A percentile compares a stretch with the other conserved stretches of the same genome.
These are phyloP conservation scores for Hydra vulgaris DNA, from an alignment of 30 jellyfish, hydroid and myxozoan genomes.

Conservation along the genomic window DNA sequence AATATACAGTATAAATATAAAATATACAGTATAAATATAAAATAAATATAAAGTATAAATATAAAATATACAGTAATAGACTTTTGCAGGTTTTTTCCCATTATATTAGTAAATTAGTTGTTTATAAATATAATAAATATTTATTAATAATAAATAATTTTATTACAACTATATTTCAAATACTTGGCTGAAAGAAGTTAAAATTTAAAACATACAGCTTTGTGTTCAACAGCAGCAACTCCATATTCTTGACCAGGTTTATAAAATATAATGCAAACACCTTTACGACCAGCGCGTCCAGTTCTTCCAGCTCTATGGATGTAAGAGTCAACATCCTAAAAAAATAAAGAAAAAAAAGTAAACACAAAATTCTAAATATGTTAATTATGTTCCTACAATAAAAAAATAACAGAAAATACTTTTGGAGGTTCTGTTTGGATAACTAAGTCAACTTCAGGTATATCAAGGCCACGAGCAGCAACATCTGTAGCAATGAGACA, in stretches of 20 bases:
- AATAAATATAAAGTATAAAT: no score
- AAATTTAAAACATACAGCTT: conserved; percentile 38
- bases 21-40: no score
- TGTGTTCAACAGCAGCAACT: conserved; percentile 66
- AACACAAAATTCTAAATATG: neutral
- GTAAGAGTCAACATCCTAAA: conserved; percentile 82
- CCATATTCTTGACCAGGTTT: conserved; percentile 73
- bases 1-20: no score
- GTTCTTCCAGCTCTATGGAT: conserved; percentile 96
- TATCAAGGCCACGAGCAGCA: conserved; percentile 96
- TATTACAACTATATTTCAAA: no score
- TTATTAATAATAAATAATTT: no score
- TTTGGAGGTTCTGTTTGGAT: conserved; percentile 94
- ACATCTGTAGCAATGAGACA: conserved; percentile 93
- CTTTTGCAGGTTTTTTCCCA: no score
- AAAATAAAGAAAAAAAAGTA: neutral
- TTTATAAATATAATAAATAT: no score
- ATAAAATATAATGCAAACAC: conserved; percentile 68
- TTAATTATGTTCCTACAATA: no score
- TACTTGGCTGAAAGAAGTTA: no score
- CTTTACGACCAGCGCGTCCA: conserved; percentile 92
- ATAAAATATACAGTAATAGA: no score
- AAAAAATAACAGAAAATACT: no score
- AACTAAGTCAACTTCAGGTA: conserved; percentile 96
- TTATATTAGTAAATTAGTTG: no score